Base-by-base conservation (phyloP, 2,888 invertebrate genomes). In the Himalopsyche japonica region DNA sequence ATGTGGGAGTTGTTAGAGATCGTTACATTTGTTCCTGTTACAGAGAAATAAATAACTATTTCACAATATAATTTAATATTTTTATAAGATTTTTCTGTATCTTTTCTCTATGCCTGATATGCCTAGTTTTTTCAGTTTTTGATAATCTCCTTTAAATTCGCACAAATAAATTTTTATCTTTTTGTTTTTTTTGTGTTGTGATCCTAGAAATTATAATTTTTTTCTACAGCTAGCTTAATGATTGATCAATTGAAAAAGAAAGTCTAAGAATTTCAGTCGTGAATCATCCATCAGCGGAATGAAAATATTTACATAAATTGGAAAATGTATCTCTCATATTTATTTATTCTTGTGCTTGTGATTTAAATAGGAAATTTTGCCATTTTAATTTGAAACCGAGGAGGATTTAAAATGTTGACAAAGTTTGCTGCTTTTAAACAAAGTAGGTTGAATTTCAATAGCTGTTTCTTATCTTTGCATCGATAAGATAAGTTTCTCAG, bases 371-470 rank as follows among this genome's bases (percentile, higher is more conserved):
- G 32, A 84, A 82, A 86, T 87, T 86, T 85, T 86, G 85, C 87
- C 86, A 86, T 87, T 87, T 87, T 87, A 80, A 86, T 86, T 85
- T 86, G 15, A 70, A 70, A 27, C 48, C 43, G 70, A 57, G 34
- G 30, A 76, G 77, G 80, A 80, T 70, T 86, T 86, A 87, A 86
- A 87, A 86, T 87, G 87, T 81, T 83, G 84, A 79, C 85, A 84
- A 87, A 87, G 83, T 87, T 87, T 86, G 81, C 81, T 82, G 82
- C 83, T 84, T 83, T 85, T 49, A 70, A 37, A 43, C 77, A 80
- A 81, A 76, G 77, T 77, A 37, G 77, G 24, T 77, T 37, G 34
- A 37, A 77, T 77, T 57, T 78, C 20, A 83, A 82, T 77, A 77
- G 43, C 85, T 85, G 81, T 80, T 82, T 83, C 85, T 82, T 83